phyloP scores from a whole-genome alignment of 2,113 vertebrate species.

The Lamprologus sp. region DNA sequence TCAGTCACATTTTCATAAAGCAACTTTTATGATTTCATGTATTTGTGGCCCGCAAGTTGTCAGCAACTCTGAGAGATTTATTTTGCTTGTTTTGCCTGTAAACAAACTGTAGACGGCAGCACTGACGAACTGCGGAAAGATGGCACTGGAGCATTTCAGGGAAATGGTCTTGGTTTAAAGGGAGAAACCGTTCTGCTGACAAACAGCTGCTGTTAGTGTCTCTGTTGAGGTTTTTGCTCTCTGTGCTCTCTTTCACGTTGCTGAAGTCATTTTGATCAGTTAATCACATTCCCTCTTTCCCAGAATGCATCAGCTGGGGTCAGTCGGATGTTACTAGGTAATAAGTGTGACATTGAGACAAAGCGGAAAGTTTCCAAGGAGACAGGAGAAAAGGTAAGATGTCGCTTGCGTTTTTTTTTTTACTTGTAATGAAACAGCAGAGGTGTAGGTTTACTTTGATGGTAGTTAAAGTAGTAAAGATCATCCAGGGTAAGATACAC shows the following conservation, averaged over 20 bases:
- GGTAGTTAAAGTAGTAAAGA: neutral
- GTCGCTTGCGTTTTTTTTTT: accelerated
- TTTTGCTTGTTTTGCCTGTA: neutral
- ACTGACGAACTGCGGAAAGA: neutral
- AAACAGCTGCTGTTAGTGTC: neutral
- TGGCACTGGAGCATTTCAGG: neutral
- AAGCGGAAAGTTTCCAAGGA: constrained; percentile 84
- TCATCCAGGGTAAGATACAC: neutral
- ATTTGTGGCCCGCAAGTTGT: neutral
- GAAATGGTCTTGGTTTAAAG: neutral
- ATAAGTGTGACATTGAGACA: constrained; percentile 90
- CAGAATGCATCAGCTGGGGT: constrained; percentile 88
- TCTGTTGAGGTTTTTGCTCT: neutral
- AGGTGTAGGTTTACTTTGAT: neutral
- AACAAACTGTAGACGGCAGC: neutral
- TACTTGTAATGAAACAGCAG: neutral
- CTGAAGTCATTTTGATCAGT: neutral
- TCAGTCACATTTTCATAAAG: neutral
- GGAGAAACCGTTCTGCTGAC: neutral
- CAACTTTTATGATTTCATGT: neutral
- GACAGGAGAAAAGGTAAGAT: constrained; percentile 80
- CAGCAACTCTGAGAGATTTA: neutral
- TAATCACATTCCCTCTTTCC: neutral
- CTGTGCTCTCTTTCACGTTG: neutral
- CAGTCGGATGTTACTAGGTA: constrained; percentile 84